phyloP scores from a whole-genome alignment of 2,888 invertebrate genomes.

The Neoascia interrupta region DNA sequence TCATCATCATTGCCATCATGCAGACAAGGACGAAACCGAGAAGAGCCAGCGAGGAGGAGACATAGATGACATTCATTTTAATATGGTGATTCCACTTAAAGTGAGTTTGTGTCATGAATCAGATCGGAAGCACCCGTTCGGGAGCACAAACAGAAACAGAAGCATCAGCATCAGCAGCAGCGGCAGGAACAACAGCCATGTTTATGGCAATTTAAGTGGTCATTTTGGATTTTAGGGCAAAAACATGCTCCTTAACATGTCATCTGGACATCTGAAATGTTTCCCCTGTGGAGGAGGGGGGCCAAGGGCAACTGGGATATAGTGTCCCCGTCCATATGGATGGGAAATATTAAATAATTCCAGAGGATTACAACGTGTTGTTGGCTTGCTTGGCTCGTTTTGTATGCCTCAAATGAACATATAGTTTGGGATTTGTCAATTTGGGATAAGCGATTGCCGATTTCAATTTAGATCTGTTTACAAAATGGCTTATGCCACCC shows the following conservation, averaged over 20 bases:
- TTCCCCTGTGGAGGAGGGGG: background rate
- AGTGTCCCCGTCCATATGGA: too few species aligned
- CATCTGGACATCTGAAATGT: conserved; percentile 46
- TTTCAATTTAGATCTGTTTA: too few species aligned
- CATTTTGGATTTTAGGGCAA: conserved; percentile 56
- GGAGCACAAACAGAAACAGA: conserved; percentile 38
- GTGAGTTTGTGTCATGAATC: conserved; percentile 65
- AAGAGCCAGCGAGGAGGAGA: conserved; percentile 6
- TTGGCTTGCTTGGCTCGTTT: too few species aligned
- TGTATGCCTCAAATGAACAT: too few species aligned
- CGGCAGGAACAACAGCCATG: conserved; percentile 40
- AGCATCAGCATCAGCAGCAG: conserved; percentile 24
- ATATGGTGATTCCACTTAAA: conserved; percentile 66
- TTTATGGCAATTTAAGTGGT: conserved; percentile 67
- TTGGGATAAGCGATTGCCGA: too few species aligned
- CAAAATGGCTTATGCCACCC: too few species aligned
- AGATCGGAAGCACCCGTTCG: conserved; percentile 53
- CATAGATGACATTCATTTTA: conserved; percentile 63
- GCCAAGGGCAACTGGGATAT: background rate
- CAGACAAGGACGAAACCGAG: conserved; percentile 40
- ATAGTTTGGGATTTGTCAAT: too few species aligned
- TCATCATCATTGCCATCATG: conserved; percentile 52
- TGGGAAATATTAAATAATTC: conserved; percentile 57
- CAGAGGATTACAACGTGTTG: conserved; percentile 44
- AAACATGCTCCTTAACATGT: conserved; percentile 58